phyloP scores from a whole-genome alignment of 2,113 vertebrate species.

The Ellobius talpinus region DNA sequence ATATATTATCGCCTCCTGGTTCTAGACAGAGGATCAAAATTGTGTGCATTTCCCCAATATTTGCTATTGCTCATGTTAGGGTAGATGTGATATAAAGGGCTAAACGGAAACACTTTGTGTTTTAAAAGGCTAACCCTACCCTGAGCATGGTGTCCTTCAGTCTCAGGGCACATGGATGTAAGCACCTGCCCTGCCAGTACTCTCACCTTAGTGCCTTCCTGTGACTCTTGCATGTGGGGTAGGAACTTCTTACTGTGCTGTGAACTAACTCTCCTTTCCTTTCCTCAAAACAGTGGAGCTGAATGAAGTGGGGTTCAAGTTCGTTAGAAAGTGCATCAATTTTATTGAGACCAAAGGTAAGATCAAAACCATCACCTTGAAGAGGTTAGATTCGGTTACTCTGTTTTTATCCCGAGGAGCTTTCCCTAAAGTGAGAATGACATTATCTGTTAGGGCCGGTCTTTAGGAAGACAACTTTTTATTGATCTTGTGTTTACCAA shows the following conservation, averaged over 20 bases:
- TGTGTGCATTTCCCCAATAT: background rate
- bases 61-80: background rate
- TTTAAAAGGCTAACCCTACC: background rate
- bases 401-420: background rate
- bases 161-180: background rate
- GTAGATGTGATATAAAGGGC: background rate
- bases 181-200: background rate
- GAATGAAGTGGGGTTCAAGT: conserved; percentile 97
- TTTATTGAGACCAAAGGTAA: conserved; percentile 95
- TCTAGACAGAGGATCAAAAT: conserved; percentile 15
- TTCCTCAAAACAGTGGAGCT: conserved; percentile 92
- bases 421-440: conserved; percentile 20
- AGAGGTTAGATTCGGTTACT: background rate
- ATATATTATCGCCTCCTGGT: background rate
- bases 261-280: conserved; percentile 66
- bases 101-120: conserved; percentile 41
- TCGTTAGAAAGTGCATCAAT: conserved; percentile 97
- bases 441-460: background rate
- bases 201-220: background rate
- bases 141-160: background rate
- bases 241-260: background rate
- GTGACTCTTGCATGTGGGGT: background rate
- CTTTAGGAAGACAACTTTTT: conserved; percentile 3
- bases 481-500: background rate
- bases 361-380: conserved; percentile 32